Evolutionary conservation across 2,113 vertebrate genomes (phyloP), one percentile per base, ranked within the genome.

Genomic region (Pycnonotus jocosus): DNA sequence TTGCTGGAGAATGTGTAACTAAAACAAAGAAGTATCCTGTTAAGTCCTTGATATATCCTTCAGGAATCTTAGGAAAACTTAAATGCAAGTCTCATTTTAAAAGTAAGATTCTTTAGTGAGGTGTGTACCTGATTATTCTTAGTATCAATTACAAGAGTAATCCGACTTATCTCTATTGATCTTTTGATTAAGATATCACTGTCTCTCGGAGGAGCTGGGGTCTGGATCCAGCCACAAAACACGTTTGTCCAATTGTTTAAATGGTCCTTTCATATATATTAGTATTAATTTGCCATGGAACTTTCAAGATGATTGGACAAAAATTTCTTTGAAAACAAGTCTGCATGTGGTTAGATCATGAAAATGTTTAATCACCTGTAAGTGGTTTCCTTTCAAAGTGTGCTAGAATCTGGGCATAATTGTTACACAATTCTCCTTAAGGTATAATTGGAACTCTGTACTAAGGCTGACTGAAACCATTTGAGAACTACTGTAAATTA

Each of bases 401-500:
- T 64, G 35, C 37, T 79, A 79, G 68, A 92, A 81, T 94, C 57
- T 71, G 48, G 7, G 42, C 21, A 22, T 70, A 93, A 62, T 45
- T 48, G 66, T 91, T 97, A 96, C 33, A 72, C 47, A 70, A 96
- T 93, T 97, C 95, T 93, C 61, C 87, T 96, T 85, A 89, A 90
- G 45, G 47, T 91, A 92, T 6, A 42, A 79, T 82, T 97, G 82
- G 90, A 89, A 77, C 73, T 97, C 93, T 95, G 73, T 57, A 65
- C 56, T 93, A 85, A 91, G 94, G 64, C 69, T 92, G 79, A 60
- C 66, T 96, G 91, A 92, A 96, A 96, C 31, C 70, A 97, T 96
- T 96, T 97, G 94, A 98, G 96, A 98, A 88, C 68, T 21, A 92
- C 79, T 86, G 73, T 98, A 95, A 96, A 98, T 96, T 93, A 96